A percentile compares a stretch with the other conserved stretches of the same genome.
These are phyloP conservation scores for Tenebrosternarchus preto DNA, from an alignment of 2,113 vertebrate genomes.

Conservation along the genomic window DNA sequence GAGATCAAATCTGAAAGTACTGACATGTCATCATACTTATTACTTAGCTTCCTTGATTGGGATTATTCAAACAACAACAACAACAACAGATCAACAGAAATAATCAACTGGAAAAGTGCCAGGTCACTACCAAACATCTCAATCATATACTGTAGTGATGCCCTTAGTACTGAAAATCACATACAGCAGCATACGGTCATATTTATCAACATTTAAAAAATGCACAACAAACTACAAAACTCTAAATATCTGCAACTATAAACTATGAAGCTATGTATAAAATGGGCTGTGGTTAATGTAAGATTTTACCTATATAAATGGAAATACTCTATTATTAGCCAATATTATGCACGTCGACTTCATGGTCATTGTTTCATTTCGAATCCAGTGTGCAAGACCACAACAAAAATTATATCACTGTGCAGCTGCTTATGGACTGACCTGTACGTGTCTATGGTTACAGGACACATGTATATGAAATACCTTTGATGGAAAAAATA, in stretches of 20 bases:
- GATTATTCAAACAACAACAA: not conserved
- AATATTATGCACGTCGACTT: not conserved
- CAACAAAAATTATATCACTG: constrained; percentile 7
- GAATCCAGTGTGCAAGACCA: not conserved
- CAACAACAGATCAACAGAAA: not conserved
- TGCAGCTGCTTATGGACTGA: not conserved
- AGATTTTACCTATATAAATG: not conserved
- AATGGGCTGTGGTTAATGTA: not conserved
- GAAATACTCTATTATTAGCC: not conserved
- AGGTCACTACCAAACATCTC: not conserved
- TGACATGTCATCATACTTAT: not conserved
- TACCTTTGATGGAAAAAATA: not conserved
- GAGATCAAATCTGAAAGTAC: not conserved
- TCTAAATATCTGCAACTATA: not conserved
- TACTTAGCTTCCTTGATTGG: not conserved
- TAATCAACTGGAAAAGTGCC: not conserved
- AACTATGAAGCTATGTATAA: not conserved
- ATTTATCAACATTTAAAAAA: not conserved
- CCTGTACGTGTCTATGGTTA: not conserved
- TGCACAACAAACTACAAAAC: not conserved
- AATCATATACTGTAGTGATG: not conserved
- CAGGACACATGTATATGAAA: not conserved
- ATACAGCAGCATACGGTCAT: no score
- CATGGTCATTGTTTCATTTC: not conserved
- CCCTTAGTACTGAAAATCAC: not conserved